phyloP scores from a whole-genome alignment of 2,113 vertebrate genomes.

The Varanus komodoensis region DNA sequence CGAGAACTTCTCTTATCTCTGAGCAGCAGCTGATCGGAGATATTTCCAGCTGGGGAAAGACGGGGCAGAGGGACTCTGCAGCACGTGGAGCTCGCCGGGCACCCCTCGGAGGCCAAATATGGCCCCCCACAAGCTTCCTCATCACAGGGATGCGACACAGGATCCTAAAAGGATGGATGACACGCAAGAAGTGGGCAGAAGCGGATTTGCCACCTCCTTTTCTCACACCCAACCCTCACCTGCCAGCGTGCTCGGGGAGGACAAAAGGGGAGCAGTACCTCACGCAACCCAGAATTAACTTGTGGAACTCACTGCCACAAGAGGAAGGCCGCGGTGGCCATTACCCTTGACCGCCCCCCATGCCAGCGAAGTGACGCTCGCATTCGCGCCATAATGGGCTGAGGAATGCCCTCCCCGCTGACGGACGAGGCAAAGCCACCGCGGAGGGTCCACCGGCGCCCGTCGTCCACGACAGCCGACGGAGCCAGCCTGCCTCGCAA shows the following conservation, averaged over 20 bases:
- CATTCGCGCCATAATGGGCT: background rate
- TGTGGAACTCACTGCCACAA: background rate
- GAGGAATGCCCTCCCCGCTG: too few relatives aligned
- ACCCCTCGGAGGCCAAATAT: too few relatives aligned
- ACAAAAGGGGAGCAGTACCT: background rate
- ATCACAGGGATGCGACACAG: background rate
- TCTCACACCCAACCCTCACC: too few relatives aligned
- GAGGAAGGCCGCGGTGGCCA: too few relatives aligned
- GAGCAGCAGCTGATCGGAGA: too few relatives aligned
- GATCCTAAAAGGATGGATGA: background rate
- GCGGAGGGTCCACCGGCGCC: too few relatives aligned
- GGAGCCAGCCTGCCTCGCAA: background rate
- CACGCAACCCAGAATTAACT: background rate
- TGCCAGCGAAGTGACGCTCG: background rate
- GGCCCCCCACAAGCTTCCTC: too few relatives aligned
- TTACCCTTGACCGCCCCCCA: background rate
- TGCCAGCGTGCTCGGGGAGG: background rate
- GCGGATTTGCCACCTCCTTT: background rate
- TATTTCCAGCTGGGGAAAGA: too few relatives aligned
- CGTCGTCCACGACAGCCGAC: background rate
- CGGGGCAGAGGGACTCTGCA: too few relatives aligned
- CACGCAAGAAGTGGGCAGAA: background rate
- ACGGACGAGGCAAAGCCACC: too few relatives aligned
- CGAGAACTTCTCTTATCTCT: too few relatives aligned
- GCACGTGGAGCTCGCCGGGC: too few relatives aligned